Evolutionary conservation across 2,888 invertebrate species (phyloP).

Genomic region (Siphonodentalium dalli): DNA sequence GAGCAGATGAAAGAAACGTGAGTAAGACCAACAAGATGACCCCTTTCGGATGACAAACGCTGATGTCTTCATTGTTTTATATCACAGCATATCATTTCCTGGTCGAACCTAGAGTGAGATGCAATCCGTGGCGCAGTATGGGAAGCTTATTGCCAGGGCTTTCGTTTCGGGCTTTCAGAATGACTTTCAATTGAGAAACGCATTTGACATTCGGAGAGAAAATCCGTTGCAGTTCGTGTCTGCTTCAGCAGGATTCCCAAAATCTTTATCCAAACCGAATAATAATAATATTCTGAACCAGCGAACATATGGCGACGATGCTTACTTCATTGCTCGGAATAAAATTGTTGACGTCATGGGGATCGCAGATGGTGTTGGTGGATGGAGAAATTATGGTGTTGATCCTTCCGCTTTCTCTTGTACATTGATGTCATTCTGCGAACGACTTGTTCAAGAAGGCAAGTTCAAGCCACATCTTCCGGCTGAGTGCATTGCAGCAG

Average conservation of each 20-base stretch:
- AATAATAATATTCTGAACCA: conserved; percentile 61
- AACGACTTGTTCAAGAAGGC: conserved; percentile 84
- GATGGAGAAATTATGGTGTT: conserved; percentile 96
- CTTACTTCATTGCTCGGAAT: conserved; percentile 85
- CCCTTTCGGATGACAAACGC: too few relatives aligned
- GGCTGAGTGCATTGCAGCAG: conserved; percentile 85
- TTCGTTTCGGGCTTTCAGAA: background rate
- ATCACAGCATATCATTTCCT: too few relatives aligned
- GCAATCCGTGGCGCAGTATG: background rate
- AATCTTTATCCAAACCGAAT: conserved; percentile 69
- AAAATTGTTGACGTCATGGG: conserved; percentile 91
- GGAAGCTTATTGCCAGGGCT: background rate
- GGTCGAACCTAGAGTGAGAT: background rate
- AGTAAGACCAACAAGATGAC: too few relatives aligned
- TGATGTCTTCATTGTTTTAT: too few relatives aligned
- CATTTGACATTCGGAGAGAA: conserved; percentile 26
- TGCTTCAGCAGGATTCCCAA: conserved; percentile 90
- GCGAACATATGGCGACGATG: conserved; percentile 97
- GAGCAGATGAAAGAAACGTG: too few relatives aligned
- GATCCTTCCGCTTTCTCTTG: conserved; percentile 96
- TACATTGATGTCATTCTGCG: conserved; percentile 93
- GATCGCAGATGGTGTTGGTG: conserved; percentile 98
- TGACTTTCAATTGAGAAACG: background rate
- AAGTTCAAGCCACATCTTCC: conserved; percentile 85
- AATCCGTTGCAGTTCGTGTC: conserved; percentile 71